Percentiles rank a stretch among this genome's conserved stretches.
These are phyloP conservation scores for Pyrrhia umbra DNA, from an alignment of 2,888 invertebrate genomes.

Conservation along the genomic window DNA sequence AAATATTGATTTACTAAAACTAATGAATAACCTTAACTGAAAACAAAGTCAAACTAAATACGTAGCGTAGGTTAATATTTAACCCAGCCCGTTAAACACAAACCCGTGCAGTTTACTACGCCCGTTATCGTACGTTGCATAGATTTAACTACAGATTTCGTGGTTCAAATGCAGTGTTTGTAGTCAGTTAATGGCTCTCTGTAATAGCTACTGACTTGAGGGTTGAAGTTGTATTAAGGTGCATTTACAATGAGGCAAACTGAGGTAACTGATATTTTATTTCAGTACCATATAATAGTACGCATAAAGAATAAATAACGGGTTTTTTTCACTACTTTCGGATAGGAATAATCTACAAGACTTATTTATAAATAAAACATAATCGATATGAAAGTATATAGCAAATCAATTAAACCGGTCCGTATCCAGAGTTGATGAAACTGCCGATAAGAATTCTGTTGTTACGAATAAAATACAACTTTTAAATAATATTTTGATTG, in stretches of 20 bases:
- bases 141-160: slow-evolving; percentile 49
- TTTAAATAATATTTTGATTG: too few relatives aligned
- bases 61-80: neutral
- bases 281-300: too few relatives aligned
- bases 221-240: neutral
- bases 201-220: slow-evolving; percentile 36
- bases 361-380: too few relatives aligned
- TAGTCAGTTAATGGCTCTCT: slow-evolving; percentile 29
- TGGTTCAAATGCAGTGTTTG: slow-evolving; percentile 39
- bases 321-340: too few relatives aligned
- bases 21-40: neutral
- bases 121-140: slow-evolving; percentile 32
- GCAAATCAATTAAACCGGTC: too few relatives aligned
- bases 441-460: too few relatives aligned
- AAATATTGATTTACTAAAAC: neutral
- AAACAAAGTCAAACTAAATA: neutral
- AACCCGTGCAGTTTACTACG: slow-evolving; percentile 22
- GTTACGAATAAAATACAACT: too few relatives aligned
- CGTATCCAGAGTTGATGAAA: too few relatives aligned
- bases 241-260: neutral
- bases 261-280: neutral
- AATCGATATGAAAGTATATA: too few relatives aligned
- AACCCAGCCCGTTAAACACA: slow-evolving; percentile 24
- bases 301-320: too few relatives aligned
- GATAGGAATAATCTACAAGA: too few relatives aligned